Conservation (phyloP, 2,797 vertebrate species). For the Phylloscopus collybita region DNA sequence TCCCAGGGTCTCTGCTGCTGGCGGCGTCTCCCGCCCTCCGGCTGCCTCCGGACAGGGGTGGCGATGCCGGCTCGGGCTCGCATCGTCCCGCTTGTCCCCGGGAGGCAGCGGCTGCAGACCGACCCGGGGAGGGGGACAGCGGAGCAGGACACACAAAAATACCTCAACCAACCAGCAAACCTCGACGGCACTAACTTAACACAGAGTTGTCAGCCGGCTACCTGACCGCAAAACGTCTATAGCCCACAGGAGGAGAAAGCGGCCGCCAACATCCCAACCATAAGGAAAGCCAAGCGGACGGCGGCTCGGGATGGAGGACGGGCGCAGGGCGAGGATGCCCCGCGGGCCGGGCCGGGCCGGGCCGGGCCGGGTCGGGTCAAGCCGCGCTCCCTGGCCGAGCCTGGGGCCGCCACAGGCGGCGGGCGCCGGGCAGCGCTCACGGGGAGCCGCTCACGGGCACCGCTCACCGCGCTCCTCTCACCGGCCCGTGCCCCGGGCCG, state of each 20-base stretch:
- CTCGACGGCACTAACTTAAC: background rate
- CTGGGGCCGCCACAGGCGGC: too few species aligned
- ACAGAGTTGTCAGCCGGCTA: background rate
- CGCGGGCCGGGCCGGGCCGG: background rate
- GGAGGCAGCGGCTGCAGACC: background rate
- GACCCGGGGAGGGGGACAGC: too few species aligned
- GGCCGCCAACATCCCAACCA: fast-evolving
- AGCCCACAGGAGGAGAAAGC: background rate
- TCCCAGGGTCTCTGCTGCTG: background rate
- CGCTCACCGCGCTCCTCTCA: background rate
- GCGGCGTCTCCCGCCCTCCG: background rate
- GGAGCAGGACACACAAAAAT: background rate
- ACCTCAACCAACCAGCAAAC: fast-evolving
- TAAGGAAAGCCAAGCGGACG: background rate
- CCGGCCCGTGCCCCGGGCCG: too few species aligned
- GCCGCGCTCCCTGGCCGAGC: background rate
- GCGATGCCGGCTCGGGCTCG: background rate
- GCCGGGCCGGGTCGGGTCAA: background rate
- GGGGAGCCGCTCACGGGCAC: background rate
- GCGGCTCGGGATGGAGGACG: background rate
- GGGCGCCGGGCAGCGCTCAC: background rate
- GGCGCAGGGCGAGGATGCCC: background rate
- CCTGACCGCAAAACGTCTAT: background rate
- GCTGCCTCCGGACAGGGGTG: background rate
- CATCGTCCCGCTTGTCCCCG: background rate